These are phyloP conservation scores for Euura saliciscinereae DNA, from an alignment of 1,140 invertebrate species.

Conservation along the genomic window DNA sequence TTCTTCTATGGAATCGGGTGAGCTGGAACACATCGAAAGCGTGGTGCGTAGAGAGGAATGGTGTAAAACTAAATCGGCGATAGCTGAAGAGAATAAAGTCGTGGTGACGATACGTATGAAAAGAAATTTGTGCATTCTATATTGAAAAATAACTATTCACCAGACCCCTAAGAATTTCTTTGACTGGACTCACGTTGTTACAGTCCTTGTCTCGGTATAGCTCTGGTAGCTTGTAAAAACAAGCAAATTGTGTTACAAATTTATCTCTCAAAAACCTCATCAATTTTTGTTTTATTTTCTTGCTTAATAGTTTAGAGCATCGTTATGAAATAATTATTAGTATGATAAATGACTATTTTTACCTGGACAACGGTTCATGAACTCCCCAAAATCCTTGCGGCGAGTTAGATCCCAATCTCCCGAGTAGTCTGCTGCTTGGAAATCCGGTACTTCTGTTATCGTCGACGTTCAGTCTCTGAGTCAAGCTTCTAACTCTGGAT, in stretches of 20 bases:
- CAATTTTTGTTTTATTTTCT: background rate
- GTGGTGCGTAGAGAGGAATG: background rate
- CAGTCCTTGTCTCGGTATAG: constrained; percentile 53
- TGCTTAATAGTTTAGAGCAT: background rate
- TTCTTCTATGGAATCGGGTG: too few relatives aligned
- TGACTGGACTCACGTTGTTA: constrained; percentile 56
- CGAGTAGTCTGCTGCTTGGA: constrained; percentile 61
- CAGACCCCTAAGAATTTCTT: constrained; percentile 19
- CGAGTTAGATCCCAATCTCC: constrained; percentile 49
- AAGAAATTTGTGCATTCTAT: constrained; percentile 5
- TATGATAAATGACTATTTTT: constrained; percentile 15
- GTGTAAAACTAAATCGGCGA: background rate
- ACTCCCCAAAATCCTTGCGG: constrained; percentile 50
- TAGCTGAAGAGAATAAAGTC: background rate
- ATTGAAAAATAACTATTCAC: background rate
- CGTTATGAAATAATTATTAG: background rate
- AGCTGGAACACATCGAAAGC: background rate
- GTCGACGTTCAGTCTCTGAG: constrained; percentile 83
- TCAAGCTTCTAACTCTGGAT: constrained; percentile 82
- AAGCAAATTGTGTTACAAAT: constrained; percentile 30
- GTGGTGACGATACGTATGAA: background rate
- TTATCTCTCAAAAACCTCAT: background rate
- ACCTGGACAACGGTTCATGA: constrained; percentile 54
- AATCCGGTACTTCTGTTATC: constrained; percentile 67
- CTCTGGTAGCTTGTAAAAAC: constrained; percentile 59